Evolutionary conservation across 1,140 invertebrate species (phyloP), one percentile per base, ranked within the genome.

Genomic region (Eumeta japonica): DNA sequence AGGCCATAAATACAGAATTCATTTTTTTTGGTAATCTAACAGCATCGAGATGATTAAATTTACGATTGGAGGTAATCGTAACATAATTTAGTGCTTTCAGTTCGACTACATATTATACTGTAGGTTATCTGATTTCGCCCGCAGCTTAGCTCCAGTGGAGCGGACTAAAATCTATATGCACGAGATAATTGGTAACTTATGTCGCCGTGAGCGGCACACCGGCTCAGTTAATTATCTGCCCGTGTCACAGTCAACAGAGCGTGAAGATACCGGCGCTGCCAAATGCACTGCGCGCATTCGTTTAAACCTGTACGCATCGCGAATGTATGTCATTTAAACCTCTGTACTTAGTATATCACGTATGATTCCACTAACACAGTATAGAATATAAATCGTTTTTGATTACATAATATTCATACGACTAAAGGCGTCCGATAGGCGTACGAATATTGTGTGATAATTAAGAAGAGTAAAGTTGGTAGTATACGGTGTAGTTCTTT

Each of bases 181-280:
- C n/a, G n/a, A 24, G 5, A 50, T 66, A 68, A 68, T 66, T 62
- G 65, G 48, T 50, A 70, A 70, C 59, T 70, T 66, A 61, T 70
- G 65, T 64, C 54, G 46, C 37, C 50, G 49, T 45, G 45, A 50
- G 54, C 55, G 62, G 64, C 65, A 57, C 48, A 24, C n/a, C 20
- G 20, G 20, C 20, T 24, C 20, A 24, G 62, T 65, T 70, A 65
- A 63, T 63, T 65, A 66, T 62, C 52, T 48, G 41, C 28, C n/a
- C 20, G 20, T 24, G 20, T 24, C 45, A 43, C 48, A 43, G 44
- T 43, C 62, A 55, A 33, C 52, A 43, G 56, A 39, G 50, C 60
- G 65, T 60, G 52, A 66, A 70, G 59, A 67, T 66, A 59, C 62
- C 63, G 62, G 60, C 62, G 47, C 35, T 65, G 59, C 62, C 61